Evolutionary conservation across 2,113 vertebrate genomes (phyloP).

Genomic region (Festucalex cinctus): DNA sequence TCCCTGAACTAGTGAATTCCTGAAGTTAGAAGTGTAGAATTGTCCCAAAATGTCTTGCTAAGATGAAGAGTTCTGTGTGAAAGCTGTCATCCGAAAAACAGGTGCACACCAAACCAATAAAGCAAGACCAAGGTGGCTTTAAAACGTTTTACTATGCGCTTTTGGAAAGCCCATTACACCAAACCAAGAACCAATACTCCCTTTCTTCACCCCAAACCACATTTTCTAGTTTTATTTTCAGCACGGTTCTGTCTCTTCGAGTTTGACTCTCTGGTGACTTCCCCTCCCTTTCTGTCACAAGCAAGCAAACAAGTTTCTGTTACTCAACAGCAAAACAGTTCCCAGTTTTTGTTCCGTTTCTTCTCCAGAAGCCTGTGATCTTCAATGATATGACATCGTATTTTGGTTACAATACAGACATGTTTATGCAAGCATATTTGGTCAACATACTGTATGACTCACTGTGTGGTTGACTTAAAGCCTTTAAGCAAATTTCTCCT

Average conservation of each 20-base stretch:
- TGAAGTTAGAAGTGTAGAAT: neutral
- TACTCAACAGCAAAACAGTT: conserved; percentile 23
- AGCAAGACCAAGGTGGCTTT: too few species aligned
- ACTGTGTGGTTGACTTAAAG: neutral
- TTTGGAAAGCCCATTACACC: neutral
- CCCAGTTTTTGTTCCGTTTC: conserved; percentile 36
- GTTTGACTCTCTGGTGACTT: neutral
- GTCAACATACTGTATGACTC: neutral
- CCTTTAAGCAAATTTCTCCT: neutral
- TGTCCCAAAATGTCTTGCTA: neutral
- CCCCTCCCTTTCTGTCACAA: neutral
- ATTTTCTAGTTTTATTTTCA: neutral
- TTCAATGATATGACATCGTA: neutral
- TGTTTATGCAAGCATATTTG: neutral
- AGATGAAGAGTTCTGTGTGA: too few species aligned
- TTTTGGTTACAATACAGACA: neutral
- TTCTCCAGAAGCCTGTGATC: neutral
- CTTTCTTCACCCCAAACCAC: neutral
- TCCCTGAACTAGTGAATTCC: too few species aligned
- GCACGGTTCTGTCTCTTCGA: neutral
- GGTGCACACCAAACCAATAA: too few species aligned
- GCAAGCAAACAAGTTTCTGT: conserved; percentile 36
- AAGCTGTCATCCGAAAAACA: too few species aligned
- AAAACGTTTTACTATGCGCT: neutral
- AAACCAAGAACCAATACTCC: neutral